These are phyloP conservation scores for Cotesia typhae DNA, from an alignment of 1,140 invertebrate species.

Conservation along the genomic window DNA sequence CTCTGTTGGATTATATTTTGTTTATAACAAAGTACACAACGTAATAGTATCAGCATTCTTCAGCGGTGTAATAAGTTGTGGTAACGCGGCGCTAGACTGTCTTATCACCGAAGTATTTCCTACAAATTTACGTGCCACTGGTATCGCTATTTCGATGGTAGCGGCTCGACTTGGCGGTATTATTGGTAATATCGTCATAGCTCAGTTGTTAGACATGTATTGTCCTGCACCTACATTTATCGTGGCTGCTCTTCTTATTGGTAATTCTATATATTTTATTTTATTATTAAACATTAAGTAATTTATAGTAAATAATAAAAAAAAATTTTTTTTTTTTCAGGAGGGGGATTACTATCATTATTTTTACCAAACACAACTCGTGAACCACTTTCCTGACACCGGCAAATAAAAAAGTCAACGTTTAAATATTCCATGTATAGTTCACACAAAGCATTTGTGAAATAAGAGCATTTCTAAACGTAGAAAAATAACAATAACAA, in stretches of 20 bases:
- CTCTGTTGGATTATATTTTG: slow-evolving; percentile 85
- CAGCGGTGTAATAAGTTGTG: slow-evolving; percentile 87
- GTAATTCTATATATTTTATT: slow-evolving; percentile 47
- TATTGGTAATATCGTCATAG: slow-evolving; percentile 87
- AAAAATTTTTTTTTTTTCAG: slow-evolving; percentile 53
- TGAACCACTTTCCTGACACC: slow-evolving; percentile 78
- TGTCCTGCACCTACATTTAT: slow-evolving; percentile 88
- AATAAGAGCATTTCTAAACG: slow-evolving; percentile 36
- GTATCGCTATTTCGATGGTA: slow-evolving; percentile 87
- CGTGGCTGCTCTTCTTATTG: slow-evolving; percentile 80
- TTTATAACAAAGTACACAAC: slow-evolving; percentile 83
- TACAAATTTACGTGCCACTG: slow-evolving; percentile 85
- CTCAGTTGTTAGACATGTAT: slow-evolving; percentile 80
- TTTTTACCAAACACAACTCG: slow-evolving; percentile 86
- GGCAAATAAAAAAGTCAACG: slow-evolving; percentile 23
- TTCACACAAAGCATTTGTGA: slow-evolving; percentile 43
- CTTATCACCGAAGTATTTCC: slow-evolving; percentile 89
- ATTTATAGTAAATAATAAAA: neutral
- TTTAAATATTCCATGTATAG: slow-evolving; percentile 40
- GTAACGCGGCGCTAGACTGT: slow-evolving; percentile 87
- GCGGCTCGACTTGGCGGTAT: slow-evolving; percentile 85
- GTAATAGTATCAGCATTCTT: slow-evolving; percentile 84
- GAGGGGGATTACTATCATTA: slow-evolving; percentile 83
- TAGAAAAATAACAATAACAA: slow-evolving; percentile 3
- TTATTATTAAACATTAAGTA: slow-evolving; percentile 10